These are phyloP conservation scores for Chymomyza costata DNA, from an alignment of 1,140 invertebrate genomes.

Conservation along the genomic window DNA sequence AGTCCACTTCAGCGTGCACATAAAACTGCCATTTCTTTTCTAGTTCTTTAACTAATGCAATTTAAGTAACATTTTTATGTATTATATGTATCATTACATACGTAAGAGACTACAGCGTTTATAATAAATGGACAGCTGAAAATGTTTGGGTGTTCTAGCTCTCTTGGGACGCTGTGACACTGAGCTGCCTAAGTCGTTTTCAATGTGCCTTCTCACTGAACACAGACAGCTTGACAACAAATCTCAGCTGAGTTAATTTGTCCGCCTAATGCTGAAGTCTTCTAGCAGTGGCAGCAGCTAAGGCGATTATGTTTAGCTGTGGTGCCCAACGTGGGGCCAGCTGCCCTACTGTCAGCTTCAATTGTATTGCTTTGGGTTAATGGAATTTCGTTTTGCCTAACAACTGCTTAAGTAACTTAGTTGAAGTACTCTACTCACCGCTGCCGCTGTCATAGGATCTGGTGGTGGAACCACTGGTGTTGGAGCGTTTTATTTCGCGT, in stretches of 20 bases:
- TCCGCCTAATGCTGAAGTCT: constrained; percentile 62
- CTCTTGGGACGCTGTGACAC: too few relatives aligned
- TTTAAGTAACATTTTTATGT: too few relatives aligned
- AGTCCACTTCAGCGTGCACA: constrained; percentile 5
- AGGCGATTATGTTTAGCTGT: constrained; percentile 46
- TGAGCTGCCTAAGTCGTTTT: too few relatives aligned
- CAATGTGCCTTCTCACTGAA: too few relatives aligned
- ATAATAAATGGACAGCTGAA: too few relatives aligned
- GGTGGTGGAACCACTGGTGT: constrained; percentile 68
- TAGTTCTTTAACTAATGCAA: too few relatives aligned
- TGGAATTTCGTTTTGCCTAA: constrained; percentile 28
- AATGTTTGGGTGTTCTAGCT: too few relatives aligned
- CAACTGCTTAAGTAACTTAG: neutral
- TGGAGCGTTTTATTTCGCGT: constrained; percentile 73
- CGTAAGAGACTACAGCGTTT: too few relatives aligned
- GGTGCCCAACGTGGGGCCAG: constrained; percentile 9
- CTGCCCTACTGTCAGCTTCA: neutral
- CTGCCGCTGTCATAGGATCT: constrained; percentile 71
- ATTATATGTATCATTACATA: too few relatives aligned
- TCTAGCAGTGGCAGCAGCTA: constrained; percentile 41
- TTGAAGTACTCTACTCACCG: constrained; percentile 47
- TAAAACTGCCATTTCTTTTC: too few relatives aligned
- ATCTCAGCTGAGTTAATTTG: constrained; percentile 59
- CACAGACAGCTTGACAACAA: constrained; percentile 49
- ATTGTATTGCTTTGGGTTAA: constrained; percentile 37